These are phyloP conservation scores for Amphibalanus amphitrite DNA, from an alignment of 1,140 invertebrate species.

Conservation along the genomic window DNA sequence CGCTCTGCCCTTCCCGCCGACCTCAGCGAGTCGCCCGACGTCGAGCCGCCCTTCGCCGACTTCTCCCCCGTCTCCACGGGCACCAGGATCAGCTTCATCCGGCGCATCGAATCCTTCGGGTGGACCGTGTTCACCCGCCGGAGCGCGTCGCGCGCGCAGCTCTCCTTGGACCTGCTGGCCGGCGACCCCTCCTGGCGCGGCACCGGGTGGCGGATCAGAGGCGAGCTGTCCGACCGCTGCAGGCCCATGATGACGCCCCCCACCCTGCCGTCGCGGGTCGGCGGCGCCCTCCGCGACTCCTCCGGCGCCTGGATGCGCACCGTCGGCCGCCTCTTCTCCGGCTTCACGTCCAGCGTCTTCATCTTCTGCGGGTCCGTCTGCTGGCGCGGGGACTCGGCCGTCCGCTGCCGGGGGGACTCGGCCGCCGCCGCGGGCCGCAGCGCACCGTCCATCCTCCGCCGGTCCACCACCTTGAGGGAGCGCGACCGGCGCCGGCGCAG, in stretches of 20 bases:
- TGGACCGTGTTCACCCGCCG: background rate
- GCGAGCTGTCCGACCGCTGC: background rate
- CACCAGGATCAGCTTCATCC: background rate
- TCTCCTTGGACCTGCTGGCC: too few relatives aligned
- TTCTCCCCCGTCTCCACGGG: background rate
- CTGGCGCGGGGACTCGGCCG: too few relatives aligned
- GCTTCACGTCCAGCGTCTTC: background rate
- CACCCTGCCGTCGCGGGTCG: too few relatives aligned
- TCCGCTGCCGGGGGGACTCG: too few relatives aligned
- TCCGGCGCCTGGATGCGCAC: background rate
- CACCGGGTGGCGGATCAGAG: background rate
- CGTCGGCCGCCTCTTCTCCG: background rate
- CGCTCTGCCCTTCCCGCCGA: too few relatives aligned
- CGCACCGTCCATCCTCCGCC: background rate
- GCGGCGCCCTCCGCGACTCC: too few relatives aligned
- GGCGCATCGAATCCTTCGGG: conserved; percentile 25
- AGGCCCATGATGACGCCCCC: background rate
- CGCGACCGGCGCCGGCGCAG: background rate
- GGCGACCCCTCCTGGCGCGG: background rate
- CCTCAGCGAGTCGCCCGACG: background rate
- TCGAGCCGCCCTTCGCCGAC: background rate
- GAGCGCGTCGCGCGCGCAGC: background rate
- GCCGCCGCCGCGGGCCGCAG: too few relatives aligned
- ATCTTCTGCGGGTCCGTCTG: background rate
- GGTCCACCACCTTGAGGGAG: background rate